phyloP scores from a whole-genome alignment of 2,113 vertebrate species.

The Halichoerus grypus region DNA sequence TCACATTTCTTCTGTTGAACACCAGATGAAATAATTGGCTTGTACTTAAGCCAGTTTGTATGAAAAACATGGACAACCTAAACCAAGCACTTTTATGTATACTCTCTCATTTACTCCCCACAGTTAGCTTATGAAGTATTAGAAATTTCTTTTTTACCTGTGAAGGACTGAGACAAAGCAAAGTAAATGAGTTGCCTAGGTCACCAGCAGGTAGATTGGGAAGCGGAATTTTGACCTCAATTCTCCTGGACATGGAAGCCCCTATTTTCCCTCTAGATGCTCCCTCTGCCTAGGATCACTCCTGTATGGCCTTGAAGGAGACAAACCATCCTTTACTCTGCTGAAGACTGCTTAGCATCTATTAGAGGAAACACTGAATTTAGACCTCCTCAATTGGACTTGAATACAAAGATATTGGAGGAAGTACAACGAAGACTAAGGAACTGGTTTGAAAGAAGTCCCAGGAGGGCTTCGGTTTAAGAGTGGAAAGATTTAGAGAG shows the following conservation, averaged over 20 bases:
- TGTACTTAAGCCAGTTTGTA: slow-evolving; percentile 1
- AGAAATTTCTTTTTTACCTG: neutral
- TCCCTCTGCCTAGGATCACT: neutral
- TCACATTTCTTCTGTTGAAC: neutral
- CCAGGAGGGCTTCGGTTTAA: neutral
- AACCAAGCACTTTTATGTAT: neutral
- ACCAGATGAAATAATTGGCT: neutral
- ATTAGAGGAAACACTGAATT: neutral
- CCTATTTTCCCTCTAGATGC: neutral
- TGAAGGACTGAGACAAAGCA: neutral
- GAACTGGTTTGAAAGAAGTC: neutral
- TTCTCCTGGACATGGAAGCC: neutral
- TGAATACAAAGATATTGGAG: neutral
- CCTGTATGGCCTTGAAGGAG: neutral
- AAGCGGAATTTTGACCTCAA: neutral
- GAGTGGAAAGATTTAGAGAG: slow-evolving; percentile 51
- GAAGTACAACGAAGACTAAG: slow-evolving; percentile 22
- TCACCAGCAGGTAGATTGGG: neutral
- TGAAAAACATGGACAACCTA: neutral
- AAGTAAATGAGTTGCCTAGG: neutral
- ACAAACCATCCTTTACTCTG: neutral
- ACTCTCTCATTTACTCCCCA: neutral
- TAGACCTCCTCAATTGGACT: neutral
- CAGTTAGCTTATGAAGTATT: neutral
- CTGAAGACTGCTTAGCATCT: slow-evolving; percentile 19